These are phyloP conservation scores for Rhagonycha lutea DNA, from an alignment of 2,888 invertebrate species.

Conservation along the genomic window DNA sequence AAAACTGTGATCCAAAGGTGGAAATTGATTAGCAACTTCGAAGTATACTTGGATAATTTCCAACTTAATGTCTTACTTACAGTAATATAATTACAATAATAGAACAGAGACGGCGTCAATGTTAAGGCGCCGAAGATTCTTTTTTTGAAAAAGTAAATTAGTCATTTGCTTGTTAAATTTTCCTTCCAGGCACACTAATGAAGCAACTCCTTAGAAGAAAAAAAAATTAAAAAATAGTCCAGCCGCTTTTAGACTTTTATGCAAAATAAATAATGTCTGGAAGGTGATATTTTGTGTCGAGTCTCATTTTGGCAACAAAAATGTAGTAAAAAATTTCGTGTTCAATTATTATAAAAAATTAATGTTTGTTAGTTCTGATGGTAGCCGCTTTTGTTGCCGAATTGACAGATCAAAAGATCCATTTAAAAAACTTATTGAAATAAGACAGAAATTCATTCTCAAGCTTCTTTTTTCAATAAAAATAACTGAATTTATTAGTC, in stretches of 20 bases:
- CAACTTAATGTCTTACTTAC: slow-evolving; percentile 2
- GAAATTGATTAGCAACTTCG: background rate
- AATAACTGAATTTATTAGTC: too few species aligned
- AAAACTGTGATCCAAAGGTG: background rate
- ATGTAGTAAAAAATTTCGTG: too few species aligned
- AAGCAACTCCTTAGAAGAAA: background rate
- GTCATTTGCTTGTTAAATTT: background rate
- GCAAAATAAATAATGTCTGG: background rate
- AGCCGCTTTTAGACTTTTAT: background rate
- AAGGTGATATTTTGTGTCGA: background rate
- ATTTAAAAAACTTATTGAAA: too few species aligned
- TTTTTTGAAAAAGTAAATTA: background rate
- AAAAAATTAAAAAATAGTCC: background rate
- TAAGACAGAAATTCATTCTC: too few species aligned
- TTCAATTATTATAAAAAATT: too few species aligned
- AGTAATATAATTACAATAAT: slow-evolving; percentile 3
- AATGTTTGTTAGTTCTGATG: too few species aligned
- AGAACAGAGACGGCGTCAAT: slow-evolving; percentile 7
- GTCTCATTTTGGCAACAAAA: too few species aligned
- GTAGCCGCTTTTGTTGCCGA: too few species aligned
- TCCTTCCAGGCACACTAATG: background rate
- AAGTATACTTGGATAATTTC: slow-evolving; percentile 4
- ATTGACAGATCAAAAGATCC: too few species aligned
- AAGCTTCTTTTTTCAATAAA: too few species aligned
- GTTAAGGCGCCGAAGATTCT: slow-evolving; percentile 5